Conservation (phyloP, 1,140 invertebrate genomes). For the Panulirus ornatus region DNA sequence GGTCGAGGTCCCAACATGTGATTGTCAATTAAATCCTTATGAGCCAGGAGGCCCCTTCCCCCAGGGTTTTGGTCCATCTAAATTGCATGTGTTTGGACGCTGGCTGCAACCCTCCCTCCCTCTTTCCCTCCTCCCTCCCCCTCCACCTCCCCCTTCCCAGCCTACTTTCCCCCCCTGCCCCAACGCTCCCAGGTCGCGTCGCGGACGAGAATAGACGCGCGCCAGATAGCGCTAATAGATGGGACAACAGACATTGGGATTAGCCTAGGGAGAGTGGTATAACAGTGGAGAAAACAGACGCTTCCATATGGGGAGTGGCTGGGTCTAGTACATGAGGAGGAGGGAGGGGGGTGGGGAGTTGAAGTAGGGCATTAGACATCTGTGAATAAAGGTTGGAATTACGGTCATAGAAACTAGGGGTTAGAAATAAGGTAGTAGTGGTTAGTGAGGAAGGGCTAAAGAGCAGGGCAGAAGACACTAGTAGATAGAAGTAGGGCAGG, state of each 20-base stretch:
- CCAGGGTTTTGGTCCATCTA: slow-evolving; percentile 38
- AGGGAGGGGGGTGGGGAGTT: neutral
- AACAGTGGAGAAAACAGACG: slow-evolving; percentile 34
- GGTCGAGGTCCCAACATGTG: slow-evolving; percentile 49
- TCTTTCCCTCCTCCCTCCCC: no score
- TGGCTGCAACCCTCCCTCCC: neutral
- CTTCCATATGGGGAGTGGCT: neutral
- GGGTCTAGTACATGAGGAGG: neutral
- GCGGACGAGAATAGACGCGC: neutral
- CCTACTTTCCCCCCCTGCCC: no score
- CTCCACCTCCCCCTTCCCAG: no score
- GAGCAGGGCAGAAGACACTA: no score
- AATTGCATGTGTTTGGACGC: slow-evolving; percentile 56
- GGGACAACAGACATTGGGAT: neutral
- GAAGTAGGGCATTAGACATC: neutral
- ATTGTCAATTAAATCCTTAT: slow-evolving; percentile 65
- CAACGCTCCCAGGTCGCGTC: neutral
- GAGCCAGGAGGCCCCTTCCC: slow-evolving; percentile 42
- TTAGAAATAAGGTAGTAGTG: no score
- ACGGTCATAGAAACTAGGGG: no score
- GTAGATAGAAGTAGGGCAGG: no score
- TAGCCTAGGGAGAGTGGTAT: neutral
- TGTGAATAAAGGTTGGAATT: no score
- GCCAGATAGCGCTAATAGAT: slow-evolving; percentile 17
- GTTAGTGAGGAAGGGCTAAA: no score